Evolutionary conservation across 2,113 vertebrate genomes (phyloP).

Genomic region (Burhinus oedicnemus): DNA sequence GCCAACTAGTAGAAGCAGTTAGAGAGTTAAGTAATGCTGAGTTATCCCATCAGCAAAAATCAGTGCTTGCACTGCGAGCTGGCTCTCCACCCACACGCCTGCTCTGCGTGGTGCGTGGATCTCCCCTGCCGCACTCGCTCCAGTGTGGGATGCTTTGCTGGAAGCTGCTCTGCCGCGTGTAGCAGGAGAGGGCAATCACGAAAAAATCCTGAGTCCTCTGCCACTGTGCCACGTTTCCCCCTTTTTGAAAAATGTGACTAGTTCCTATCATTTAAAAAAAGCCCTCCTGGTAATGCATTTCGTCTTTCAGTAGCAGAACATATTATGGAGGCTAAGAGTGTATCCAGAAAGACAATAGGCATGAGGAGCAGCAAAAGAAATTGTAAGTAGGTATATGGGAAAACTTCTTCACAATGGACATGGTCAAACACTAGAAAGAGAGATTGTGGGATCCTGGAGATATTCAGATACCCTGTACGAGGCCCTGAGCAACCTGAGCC

Average conservation of each 20-base stretch:
- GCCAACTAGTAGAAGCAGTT: background rate
- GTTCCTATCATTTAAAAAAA: background rate
- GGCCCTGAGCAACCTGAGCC: background rate
- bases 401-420: background rate
- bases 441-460: background rate
- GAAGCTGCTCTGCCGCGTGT: fast-evolving
- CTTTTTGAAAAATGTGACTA: background rate
- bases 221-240: background rate
- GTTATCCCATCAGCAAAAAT: background rate
- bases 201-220: background rate
- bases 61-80: background rate
- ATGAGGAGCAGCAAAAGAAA: background rate
- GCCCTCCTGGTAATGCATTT: background rate
- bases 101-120: background rate
- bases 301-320: background rate
- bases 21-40: background rate
- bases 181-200: background rate
- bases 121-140: background rate
- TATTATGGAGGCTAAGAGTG: background rate
- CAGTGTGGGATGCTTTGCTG: background rate
- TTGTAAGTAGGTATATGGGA: background rate
- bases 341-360: background rate
- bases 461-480: background rate
- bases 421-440: background rate
- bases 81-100: background rate